phyloP scores from a whole-genome alignment of 2,888 invertebrate genomes.

The Eulithis prunata region DNA sequence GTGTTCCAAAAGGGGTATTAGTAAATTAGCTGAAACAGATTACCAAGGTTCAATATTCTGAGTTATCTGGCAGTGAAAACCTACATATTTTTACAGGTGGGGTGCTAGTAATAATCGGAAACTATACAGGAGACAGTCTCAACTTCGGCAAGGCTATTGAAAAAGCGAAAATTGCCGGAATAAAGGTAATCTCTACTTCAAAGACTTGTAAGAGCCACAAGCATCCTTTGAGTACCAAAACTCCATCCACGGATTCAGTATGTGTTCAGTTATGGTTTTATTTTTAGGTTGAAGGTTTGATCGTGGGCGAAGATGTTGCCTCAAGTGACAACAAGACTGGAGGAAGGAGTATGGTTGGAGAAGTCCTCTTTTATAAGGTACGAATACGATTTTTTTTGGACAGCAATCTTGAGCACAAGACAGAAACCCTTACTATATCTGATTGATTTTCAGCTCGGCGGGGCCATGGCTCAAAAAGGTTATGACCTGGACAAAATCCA shows the following conservation, averaged over 20 bases:
- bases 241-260: too few species aligned
- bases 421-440: too few species aligned
- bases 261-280: neutral
- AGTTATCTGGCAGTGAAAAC: too few species aligned
- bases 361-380: slow-evolving; percentile 84
- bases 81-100: slow-evolving; percentile 80
- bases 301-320: slow-evolving; percentile 89
- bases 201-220: neutral
- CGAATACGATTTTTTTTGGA: too few species aligned
- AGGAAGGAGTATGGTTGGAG: slow-evolving; percentile 87
- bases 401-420: too few species aligned
- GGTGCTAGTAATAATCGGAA: slow-evolving; percentile 89
- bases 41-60: too few species aligned
- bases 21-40: too few species aligned
- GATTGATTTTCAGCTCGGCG: slow-evolving; percentile 83
- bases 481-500: slow-evolving; percentile 84
- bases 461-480: slow-evolving; percentile 88
- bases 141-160: slow-evolving; percentile 93
- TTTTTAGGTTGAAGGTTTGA: slow-evolving; percentile 79
- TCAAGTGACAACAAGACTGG: slow-evolving; percentile 82
- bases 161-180: slow-evolving; percentile 86
- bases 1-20: too few species aligned
- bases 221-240: too few species aligned
- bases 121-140: slow-evolving; percentile 91
- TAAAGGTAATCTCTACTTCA: slow-evolving; percentile 67